These are phyloP conservation scores for Cyclopterus lumpus DNA, from an alignment of 2,797 vertebrate species.

Conservation along the genomic window DNA sequence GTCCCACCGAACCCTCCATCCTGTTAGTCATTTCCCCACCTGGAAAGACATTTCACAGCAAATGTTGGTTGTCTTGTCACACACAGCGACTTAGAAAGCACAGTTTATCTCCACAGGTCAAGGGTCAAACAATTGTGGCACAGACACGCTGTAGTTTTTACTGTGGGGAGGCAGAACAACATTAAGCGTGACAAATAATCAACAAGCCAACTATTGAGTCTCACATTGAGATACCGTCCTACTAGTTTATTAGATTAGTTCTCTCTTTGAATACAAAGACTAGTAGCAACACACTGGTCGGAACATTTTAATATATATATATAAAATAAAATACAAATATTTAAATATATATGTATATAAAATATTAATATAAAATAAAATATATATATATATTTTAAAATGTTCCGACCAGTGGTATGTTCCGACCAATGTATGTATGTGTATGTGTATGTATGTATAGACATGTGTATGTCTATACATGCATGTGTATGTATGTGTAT, in stretches of 20 bases:
- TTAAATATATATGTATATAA: too few species aligned
- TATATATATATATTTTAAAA: too few species aligned
- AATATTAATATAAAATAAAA: too few species aligned
- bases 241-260: not conserved
- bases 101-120: slow-evolving; percentile 7
- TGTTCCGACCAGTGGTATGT: too few species aligned
- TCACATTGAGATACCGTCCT: not conserved
- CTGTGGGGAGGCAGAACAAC: not conserved
- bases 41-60: slow-evolving; percentile 40
- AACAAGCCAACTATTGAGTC: not conserved
- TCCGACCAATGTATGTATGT: too few species aligned
- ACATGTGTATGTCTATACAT: too few species aligned
- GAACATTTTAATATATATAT: too few species aligned
- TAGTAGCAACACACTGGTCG: too few species aligned
- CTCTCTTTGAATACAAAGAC: too few species aligned
- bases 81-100: not conserved
- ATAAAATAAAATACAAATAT: too few species aligned
- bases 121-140: slow-evolving; percentile 3
- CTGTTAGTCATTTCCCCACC: slow-evolving; percentile 66
- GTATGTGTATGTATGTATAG: too few species aligned
- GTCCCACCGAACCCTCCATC: slow-evolving; percentile 54
- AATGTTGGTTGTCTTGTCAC: not conserved
- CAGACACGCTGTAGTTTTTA: not conserved
- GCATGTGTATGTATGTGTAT: too few species aligned
- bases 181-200: not conserved